phyloP scores from a whole-genome alignment of 2,113 vertebrate genomes.

The Sterrhoptilus dennistouni region DNA sequence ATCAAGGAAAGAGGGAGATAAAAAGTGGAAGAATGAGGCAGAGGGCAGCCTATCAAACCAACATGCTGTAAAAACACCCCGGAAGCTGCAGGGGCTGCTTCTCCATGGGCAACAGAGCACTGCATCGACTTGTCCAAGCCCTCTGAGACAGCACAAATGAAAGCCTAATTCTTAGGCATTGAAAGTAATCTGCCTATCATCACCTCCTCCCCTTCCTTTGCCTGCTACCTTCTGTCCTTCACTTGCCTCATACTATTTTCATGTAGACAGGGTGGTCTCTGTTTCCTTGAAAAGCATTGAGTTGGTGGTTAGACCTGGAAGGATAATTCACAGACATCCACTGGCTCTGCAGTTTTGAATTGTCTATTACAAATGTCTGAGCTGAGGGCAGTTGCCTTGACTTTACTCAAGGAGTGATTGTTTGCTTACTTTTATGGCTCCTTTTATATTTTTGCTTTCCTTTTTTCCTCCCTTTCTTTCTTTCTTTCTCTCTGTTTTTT shows the following conservation, averaged over 20 bases:
- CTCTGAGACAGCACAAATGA: not conserved
- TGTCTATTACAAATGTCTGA: not conserved
- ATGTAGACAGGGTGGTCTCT: not conserved
- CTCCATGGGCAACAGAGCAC: not conserved
- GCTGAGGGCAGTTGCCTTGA: not conserved
- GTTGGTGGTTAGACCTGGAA: not conserved
- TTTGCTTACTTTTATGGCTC: not conserved
- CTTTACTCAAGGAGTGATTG: not conserved
- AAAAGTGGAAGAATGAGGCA: not conserved
- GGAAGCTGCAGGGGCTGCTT: not conserved
- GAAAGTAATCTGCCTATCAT: not conserved
- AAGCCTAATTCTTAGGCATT: not conserved
- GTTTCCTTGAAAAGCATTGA: not conserved
- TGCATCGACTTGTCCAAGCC: not conserved
- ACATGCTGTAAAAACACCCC: not conserved
- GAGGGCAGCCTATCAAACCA: not conserved
- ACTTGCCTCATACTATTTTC: not conserved
- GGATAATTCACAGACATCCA: not conserved
- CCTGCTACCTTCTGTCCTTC: not conserved
- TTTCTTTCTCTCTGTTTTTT: fast-evolving
- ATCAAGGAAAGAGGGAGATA: not conserved
- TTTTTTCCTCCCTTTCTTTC: fast-evolving
- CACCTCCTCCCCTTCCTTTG: not conserved
- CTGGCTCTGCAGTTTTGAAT: not conserved
- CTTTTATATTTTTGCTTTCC: not conserved